Conservation (phyloP, 2,797 vertebrate species). For the Benthosema pterotum region DNA sequence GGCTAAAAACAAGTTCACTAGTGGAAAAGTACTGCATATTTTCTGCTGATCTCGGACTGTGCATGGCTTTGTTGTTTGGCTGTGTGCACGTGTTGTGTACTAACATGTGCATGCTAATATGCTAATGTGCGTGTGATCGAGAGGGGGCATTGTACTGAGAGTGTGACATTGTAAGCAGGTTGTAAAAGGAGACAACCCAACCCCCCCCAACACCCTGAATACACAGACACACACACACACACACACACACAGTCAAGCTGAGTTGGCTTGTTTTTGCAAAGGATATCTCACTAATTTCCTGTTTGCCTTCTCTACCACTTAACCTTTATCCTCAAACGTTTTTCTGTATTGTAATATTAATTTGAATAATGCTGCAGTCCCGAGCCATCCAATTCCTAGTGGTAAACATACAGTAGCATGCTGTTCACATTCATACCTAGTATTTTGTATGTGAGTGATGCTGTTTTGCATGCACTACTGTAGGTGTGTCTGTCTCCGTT, state of each 20-base stretch:
- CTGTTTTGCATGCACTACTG: constrained; percentile 1
- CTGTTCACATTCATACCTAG: too few relatives aligned
- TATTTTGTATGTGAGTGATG: not conserved
- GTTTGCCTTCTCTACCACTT: constrained; percentile 4
- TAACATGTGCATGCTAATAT: too few relatives aligned
- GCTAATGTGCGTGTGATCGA: not conserved
- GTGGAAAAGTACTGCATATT: constrained; percentile 77
- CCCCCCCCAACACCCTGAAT: too few relatives aligned
- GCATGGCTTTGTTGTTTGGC: constrained; percentile 15
- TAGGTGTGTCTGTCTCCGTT: constrained; percentile 6
- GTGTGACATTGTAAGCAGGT: not conserved
- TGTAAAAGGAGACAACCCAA: not conserved
- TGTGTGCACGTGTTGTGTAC: not conserved
- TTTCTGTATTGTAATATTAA: too few relatives aligned
- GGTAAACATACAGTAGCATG: too few relatives aligned
- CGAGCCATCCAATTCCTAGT: too few relatives aligned
- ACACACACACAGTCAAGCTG: not conserved
- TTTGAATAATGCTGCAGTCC: constrained; percentile 5
- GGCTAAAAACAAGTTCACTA: constrained; percentile 57
- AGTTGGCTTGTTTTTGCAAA: constrained; percentile 11
- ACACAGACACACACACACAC: not conserved
- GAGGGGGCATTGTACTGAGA: not conserved
- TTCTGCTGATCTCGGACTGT: constrained; percentile 22
- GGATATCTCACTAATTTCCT: not conserved
- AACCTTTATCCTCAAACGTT: not conserved